These are phyloP conservation scores for Bedellia somnulentella DNA, from an alignment of 2,888 invertebrate species.

Conservation along the genomic window DNA sequence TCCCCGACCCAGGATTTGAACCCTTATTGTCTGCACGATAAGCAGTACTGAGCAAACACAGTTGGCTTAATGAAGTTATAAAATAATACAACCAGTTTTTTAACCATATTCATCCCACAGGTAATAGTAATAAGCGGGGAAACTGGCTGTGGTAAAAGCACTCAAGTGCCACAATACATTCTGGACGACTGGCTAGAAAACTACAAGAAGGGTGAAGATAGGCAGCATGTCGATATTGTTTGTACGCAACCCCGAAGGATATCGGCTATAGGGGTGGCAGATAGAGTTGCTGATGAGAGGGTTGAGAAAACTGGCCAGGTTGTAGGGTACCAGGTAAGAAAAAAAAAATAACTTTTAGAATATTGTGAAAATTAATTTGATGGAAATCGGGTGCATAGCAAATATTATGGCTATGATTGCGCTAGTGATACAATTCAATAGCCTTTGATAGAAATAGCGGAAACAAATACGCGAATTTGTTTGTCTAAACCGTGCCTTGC, in stretches of 20 bases:
- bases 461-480: no score
- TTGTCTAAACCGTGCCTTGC: no score
- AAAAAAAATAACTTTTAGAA: background rate
- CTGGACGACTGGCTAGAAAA: conserved; percentile 81
- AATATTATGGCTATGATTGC: no score
- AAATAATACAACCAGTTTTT: no score
- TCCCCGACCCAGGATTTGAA: no score
- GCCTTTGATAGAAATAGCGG: no score
- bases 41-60: no score
- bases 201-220: conserved; percentile 36
- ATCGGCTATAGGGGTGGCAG: conserved; percentile 90
- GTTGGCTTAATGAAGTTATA: no score
- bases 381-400: no score
- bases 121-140: conserved; percentile 79
- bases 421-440: no score
- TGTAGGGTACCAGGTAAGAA: conserved; percentile 70
- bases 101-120: conserved; percentile 18
- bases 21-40: no score
- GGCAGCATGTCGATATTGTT: conserved; percentile 77
- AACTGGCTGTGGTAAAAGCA: conserved; percentile 84
- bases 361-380: background rate
- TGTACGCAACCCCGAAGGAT: conserved; percentile 92
- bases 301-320: conserved; percentile 76
- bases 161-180: conserved; percentile 92
- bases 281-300: conserved; percentile 86